A percentile compares a stretch with the other conserved stretches of the same genome.
Conservation (phyloP, 2,113 vertebrate species). For the Mobula birostris region DNA sequence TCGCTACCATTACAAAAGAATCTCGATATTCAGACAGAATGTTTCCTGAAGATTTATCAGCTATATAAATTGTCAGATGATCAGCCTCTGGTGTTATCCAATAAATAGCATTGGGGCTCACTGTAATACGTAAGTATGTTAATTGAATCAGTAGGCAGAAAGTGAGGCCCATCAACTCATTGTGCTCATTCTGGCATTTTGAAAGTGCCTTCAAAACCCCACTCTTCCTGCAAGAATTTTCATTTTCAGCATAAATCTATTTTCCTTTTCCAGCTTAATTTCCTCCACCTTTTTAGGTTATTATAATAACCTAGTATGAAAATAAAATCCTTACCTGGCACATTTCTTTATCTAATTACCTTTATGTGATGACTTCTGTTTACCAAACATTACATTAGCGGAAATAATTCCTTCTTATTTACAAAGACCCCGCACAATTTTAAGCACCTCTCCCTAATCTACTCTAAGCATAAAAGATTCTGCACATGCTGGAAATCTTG, state of each 20-base stretch:
- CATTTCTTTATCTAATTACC: too few relatives aligned
- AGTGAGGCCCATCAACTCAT: background rate
- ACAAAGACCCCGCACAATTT: too few relatives aligned
- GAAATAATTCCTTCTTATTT: too few relatives aligned
- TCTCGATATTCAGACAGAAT: conserved; percentile 38
- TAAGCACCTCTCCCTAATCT: too few relatives aligned
- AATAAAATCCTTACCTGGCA: too few relatives aligned
- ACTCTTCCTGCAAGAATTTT: background rate
- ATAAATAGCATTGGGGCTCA: conserved; percentile 33
- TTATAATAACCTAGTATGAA: too few relatives aligned
- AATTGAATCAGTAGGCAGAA: background rate
- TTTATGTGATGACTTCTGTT: too few relatives aligned
- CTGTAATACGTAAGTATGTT: conserved; percentile 32
- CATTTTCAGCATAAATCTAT: background rate
- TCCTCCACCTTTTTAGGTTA: background rate
- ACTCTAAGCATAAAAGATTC: too few relatives aligned
- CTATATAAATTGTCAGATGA: conserved; percentile 38
- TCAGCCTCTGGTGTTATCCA: conserved; percentile 31
- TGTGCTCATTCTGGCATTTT: background rate
- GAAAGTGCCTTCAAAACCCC: background rate
- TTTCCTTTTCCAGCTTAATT: background rate
- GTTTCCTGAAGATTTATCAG: background rate
- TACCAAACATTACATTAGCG: too few relatives aligned
- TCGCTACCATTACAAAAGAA: conserved; percentile 14
- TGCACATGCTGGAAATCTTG: too few relatives aligned